Conservation (phyloP, 2,797 vertebrate species). For the Acestrorhynchus altus region DNA sequence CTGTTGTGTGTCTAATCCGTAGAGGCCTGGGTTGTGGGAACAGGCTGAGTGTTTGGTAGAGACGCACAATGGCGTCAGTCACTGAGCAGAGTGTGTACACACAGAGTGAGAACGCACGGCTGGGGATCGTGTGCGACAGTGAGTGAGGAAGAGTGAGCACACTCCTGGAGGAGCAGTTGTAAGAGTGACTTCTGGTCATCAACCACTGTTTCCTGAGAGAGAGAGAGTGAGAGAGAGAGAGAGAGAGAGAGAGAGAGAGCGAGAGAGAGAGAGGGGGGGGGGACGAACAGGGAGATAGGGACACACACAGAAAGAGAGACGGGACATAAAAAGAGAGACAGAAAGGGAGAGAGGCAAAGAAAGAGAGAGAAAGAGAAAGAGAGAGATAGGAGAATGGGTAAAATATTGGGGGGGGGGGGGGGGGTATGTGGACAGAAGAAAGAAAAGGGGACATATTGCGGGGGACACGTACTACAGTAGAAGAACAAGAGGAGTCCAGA, state of each 20-base stretch:
- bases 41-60: constrained; percentile 64
- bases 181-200: background rate
- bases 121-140: background rate
- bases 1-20: constrained; percentile 78
- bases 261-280: background rate
- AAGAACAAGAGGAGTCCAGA: too few relatives aligned
- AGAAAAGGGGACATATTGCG: too few relatives aligned
- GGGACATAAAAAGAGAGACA: too few relatives aligned
- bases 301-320: too few relatives aligned
- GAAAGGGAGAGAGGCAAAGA: too few relatives aligned
- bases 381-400: too few relatives aligned
- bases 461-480: too few relatives aligned
- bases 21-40: constrained; percentile 73
- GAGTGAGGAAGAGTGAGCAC: background rate
- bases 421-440: too few relatives aligned
- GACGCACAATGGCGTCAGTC: constrained; percentile 79
- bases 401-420: too few relatives aligned
- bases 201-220: background rate
- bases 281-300: too few relatives aligned
- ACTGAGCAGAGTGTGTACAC: constrained; percentile 20
- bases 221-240: background rate
- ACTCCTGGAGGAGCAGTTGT: background rate
- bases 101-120: background rate
- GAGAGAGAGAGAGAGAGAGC: background rate
- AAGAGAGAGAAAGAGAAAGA: too few relatives aligned